A percentile compares a stretch with the other conserved stretches of the same genome.
Conservation (phyloP, 2,797 vertebrate genomes). For the Chloroceryle amazona region DNA sequence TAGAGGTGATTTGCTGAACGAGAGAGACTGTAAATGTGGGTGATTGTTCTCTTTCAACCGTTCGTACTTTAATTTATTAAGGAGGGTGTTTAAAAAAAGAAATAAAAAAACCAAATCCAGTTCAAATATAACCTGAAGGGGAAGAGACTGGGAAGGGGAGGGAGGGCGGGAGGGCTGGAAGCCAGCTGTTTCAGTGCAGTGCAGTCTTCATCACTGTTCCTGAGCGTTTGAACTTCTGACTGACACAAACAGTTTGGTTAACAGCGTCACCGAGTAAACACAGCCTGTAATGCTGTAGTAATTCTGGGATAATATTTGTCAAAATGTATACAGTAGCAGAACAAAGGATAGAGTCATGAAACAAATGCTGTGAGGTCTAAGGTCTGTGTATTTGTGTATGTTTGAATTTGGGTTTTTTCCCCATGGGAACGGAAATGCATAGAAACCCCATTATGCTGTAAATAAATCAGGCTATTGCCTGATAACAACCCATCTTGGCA, state of each 20-base stretch:
- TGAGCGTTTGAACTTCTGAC: constrained; percentile 39
- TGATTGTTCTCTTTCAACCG: not conserved
- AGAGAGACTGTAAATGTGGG: not conserved
- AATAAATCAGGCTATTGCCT: not conserved
- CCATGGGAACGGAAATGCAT: not conserved
- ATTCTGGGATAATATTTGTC: not conserved
- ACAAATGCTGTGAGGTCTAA: not conserved
- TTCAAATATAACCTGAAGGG: not conserved
- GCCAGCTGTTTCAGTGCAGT: not conserved
- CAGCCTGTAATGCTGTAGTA: not conserved
- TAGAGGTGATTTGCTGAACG: not conserved
- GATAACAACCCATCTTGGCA: not conserved
- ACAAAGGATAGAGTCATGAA: constrained; percentile 9
- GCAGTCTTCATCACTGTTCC: not conserved
- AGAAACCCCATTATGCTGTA: not conserved
- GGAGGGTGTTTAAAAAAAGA: not conserved
- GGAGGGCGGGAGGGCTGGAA: not conserved
- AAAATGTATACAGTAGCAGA: not conserved
- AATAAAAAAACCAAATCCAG: not conserved
- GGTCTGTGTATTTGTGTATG: not conserved
- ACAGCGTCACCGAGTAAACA: not conserved
- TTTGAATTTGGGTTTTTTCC: not conserved
- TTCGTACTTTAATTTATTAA: not conserved
- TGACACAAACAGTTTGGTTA: constrained; percentile 34
- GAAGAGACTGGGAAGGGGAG: not conserved